phyloP scores from a whole-genome alignment of 2,113 vertebrate genomes.

The Marcusenius ussheri region DNA sequence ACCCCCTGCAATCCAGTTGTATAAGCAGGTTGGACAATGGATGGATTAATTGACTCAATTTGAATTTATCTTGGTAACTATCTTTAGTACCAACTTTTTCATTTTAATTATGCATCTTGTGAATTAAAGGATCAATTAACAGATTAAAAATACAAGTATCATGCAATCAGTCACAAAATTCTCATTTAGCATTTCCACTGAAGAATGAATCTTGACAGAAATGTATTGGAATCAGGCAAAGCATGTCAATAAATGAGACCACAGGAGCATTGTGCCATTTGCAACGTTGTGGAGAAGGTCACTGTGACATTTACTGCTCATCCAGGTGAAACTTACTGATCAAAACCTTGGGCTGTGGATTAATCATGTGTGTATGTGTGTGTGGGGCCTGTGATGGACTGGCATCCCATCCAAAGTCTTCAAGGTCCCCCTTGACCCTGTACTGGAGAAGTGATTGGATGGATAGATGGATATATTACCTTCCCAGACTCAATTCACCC shows the following conservation, averaged over 20 bases:
- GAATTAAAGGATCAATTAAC: neutral
- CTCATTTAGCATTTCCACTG: neutral
- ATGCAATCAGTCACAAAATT: neutral
- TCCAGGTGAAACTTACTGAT: neutral
- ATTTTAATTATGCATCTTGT: neutral
- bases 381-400: neutral
- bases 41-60: neutral
- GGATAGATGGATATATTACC: neutral
- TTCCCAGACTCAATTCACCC: neutral
- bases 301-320: conserved; percentile 6
- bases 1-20: no score
- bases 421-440: neutral
- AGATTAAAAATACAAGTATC: neutral
- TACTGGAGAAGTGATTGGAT: neutral
- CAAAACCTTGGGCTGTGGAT: neutral
- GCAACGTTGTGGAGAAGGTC: neutral
- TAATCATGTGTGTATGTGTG: neutral
- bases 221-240: neutral
- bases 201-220: neutral
- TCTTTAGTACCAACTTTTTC: neutral
- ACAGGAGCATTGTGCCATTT: neutral
- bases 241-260: neutral
- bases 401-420: neutral
- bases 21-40: no score
- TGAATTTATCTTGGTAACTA: neutral